Conservation (phyloP, 2,888 invertebrate genomes). For the Leptodirus hochenwartii region DNA sequence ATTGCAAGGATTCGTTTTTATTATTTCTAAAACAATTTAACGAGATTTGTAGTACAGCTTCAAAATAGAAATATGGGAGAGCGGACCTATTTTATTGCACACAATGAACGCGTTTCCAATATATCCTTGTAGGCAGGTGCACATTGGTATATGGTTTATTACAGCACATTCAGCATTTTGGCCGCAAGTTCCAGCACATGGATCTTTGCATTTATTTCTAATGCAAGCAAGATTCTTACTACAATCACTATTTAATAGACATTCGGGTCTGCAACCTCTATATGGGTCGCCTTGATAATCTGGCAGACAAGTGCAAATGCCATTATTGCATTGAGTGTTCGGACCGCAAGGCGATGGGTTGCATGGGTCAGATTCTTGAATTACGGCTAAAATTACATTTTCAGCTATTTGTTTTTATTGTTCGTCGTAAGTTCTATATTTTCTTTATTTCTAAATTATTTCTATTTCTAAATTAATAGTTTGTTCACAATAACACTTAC, state of each 20-base stretch:
- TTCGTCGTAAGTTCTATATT: no score
- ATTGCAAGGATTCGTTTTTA: constrained; percentile 39
- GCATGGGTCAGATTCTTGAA: constrained; percentile 32
- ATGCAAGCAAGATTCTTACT: constrained; percentile 37
- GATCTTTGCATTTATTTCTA: constrained; percentile 38
- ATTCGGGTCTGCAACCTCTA: constrained; percentile 37
- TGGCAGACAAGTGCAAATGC: constrained; percentile 27
- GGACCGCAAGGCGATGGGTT: constrained; percentile 56
- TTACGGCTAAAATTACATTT: no score
- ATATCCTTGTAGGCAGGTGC: constrained; percentile 43
- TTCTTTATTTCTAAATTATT: constrained; percentile 1
- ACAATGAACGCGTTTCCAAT: constrained; percentile 53
- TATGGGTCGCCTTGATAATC: constrained; percentile 33
- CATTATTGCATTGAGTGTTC: constrained; percentile 35
- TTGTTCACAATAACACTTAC: constrained; percentile 14
- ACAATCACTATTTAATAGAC: constrained; percentile 41
- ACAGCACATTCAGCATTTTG: constrained; percentile 38
- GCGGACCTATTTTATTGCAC: no score
- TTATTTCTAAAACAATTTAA: constrained; percentile 32
- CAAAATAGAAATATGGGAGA: no score
- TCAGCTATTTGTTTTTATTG: no score
- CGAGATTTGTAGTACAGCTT: no score
- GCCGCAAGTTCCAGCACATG: constrained; percentile 44
- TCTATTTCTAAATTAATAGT: constrained; percentile 1
- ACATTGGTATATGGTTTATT: constrained; percentile 36